These are phyloP conservation scores for Apamea anceps DNA, from an alignment of 2,888 invertebrate genomes.

Conservation along the genomic window DNA sequence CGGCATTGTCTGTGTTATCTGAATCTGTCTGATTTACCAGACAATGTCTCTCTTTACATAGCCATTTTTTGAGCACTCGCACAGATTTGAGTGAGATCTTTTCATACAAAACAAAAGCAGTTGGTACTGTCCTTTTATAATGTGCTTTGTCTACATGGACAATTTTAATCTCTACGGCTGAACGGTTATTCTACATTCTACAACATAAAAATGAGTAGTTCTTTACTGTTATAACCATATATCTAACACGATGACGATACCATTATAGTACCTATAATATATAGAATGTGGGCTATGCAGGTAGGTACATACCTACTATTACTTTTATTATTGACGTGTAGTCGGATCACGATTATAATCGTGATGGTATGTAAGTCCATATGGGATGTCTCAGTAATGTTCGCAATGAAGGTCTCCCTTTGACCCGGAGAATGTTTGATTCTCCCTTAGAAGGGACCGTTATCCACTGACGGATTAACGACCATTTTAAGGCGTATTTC, in stretches of 20 bases:
- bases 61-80: constrained; percentile 69
- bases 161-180: constrained; percentile 39
- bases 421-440: constrained; percentile 78
- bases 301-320: constrained; percentile 14
- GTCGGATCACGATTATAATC: constrained; percentile 50
- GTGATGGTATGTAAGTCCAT: constrained; percentile 60
- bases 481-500: constrained; percentile 84
- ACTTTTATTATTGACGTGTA: constrained; percentile 34
- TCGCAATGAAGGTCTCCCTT: constrained; percentile 71
- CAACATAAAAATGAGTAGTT: constrained; percentile 13
- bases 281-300: constrained; percentile 39
- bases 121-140: constrained; percentile 61
- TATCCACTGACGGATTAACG: constrained; percentile 83
- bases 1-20: constrained; percentile 83
- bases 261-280: constrained; percentile 2
- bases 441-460: constrained; percentile 79
- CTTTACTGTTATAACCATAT: constrained; percentile 1
- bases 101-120: constrained; percentile 69
- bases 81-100: constrained; percentile 63
- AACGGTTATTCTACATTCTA: constrained; percentile 22
- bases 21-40: constrained; percentile 80
- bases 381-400: constrained; percentile 58
- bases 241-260: constrained; percentile 8
- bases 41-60: constrained; percentile 76
- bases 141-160: constrained; percentile 42